A percentile compares a stretch with the other conserved stretches of the same genome.
Evolutionary conservation across 2,888 invertebrate species (phyloP).

Genomic region (Megaustenia siamemsis): DNA sequence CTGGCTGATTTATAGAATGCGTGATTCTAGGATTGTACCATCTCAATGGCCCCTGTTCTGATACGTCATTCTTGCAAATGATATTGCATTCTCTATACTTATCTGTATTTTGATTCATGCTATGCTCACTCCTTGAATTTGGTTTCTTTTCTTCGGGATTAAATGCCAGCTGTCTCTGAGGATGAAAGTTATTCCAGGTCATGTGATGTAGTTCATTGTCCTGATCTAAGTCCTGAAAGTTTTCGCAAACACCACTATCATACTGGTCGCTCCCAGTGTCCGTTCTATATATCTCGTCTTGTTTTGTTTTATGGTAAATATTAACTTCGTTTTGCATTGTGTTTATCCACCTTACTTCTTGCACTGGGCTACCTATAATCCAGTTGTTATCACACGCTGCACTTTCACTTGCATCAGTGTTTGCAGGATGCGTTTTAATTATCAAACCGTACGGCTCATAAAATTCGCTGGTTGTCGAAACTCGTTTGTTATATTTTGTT

Average conservation of each 20-base stretch:
- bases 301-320: background rate
- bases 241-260: constrained; percentile 13
- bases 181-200: background rate
- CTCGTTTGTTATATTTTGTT: background rate
- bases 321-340: background rate
- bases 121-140: background rate
- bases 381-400: background rate
- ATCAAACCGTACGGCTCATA: constrained; percentile 29
- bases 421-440: background rate
- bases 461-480: background rate
- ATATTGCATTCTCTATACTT: background rate
- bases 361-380: background rate
- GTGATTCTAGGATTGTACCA: constrained; percentile 14
- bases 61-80: background rate
- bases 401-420: background rate
- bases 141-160: background rate
- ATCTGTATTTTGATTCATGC: background rate
- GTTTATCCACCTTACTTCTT: background rate
- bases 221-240: background rate
- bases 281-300: background rate
- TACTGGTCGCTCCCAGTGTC: background rate
- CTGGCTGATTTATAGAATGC: background rate
- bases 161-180: background rate
- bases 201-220: background rate
- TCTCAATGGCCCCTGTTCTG: background rate